phyloP scores from a whole-genome alignment of 2,113 vertebrate species.

The Zapornia atra region DNA sequence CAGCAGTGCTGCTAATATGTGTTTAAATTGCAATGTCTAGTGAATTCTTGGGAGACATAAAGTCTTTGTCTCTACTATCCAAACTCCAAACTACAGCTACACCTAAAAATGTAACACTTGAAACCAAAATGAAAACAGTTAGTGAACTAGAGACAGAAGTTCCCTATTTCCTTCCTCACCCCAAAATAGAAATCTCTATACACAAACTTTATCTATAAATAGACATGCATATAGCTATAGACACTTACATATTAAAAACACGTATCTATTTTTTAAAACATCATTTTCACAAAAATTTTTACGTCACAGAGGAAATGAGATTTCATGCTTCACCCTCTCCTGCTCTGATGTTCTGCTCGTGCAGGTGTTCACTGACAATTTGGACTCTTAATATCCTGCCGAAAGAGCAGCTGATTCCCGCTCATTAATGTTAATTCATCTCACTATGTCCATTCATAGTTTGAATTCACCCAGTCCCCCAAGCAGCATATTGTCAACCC shows the following conservation, averaged over 20 bases:
- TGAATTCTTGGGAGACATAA: not conserved
- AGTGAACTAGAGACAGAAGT: not conserved
- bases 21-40: not conserved
- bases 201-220: not conserved
- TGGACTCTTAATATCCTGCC: not conserved
- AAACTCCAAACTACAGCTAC: not conserved
- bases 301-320: not conserved
- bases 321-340: not conserved
- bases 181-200: not conserved
- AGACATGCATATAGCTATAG: not conserved
- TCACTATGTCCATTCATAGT: not conserved
- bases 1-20: not conserved
- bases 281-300: not conserved
- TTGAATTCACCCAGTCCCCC: not conserved
- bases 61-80: not conserved
- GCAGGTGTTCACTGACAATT: not conserved
- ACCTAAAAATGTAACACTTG: not conserved
- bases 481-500: not conserved
- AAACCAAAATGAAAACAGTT: not conserved
- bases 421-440: conserved; percentile 14
- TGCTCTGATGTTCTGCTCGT: not conserved
- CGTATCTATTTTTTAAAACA: not conserved
- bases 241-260: not conserved
- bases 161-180: not conserved
- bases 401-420: not conserved